Base-by-base conservation (phyloP, 2,113 vertebrate genomes). In the Ceyx melanurus region DNA sequence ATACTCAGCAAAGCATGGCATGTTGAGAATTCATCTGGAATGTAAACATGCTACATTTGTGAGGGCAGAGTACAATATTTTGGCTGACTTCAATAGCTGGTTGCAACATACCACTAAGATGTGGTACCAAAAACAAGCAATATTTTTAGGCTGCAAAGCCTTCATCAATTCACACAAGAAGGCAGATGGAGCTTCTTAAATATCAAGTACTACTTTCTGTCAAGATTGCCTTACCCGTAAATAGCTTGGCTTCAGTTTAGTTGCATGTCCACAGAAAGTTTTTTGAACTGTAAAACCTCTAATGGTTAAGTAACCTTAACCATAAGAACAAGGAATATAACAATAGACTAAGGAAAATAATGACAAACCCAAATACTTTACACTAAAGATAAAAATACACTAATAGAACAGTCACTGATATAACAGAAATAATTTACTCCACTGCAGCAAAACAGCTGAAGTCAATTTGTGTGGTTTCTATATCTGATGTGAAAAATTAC, bases 181-280 rank as follows among this genome's bases (percentile, higher is more conserved):
- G 8, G 65, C 15, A 87, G 77, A n/a, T 40, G 9, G 4, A 79
- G 3, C 18, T 10, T 54, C 26, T 48, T 68, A 90, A 78, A 82
- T 56, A 54, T 10, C 18, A 45, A 28, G n/a, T 40, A 61, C 9
- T 51, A 15, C 11, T 73, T 76, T 33, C 25, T 31, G 21, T 70
- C 48, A 78, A 65, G 10, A 56, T 61, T 65, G 25, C 15, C 42
- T 83, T 98, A 99, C 98, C 96, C 98, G 98, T 80, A 98, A 90
- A 93, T 98, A 98, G 75, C 96, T 98, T 62, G 98, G 88, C 79
- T 98, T 92, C 90, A 98, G 77, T 91, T 56, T 94, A 87, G 97
- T 98, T 56, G 64, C 21, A 3, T 97, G 97, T n/a, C 98, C 98
- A 89, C 97, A 97, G 86, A 98, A 98, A 95, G 98, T 98, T 95